Percentiles rank a stretch among this genome's conserved stretches.
Conservation (phyloP, 2,113 vertebrate genomes). For the Cynocephalus volans region DNA sequence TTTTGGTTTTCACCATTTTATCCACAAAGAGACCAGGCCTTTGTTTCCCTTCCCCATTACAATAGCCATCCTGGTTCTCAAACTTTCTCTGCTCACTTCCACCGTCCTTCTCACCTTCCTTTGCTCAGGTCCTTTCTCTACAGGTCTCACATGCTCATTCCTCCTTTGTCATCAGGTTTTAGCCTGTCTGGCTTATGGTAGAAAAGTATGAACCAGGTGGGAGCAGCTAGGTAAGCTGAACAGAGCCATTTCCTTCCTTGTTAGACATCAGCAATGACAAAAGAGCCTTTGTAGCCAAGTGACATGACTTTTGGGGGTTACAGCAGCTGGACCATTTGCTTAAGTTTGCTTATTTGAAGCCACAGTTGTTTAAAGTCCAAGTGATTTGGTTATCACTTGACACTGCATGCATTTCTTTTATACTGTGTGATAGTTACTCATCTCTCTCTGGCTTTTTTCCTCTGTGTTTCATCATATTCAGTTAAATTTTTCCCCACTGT, state of each 20-base stretch:
- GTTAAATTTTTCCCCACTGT: constrained; percentile 35
- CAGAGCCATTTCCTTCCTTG: constrained; percentile 30
- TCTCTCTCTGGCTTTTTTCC: not conserved
- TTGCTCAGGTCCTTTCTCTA: not conserved
- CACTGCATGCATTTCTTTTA: constrained; percentile 22
- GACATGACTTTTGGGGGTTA: not conserved
- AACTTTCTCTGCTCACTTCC: not conserved
- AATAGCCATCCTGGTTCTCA: not conserved
- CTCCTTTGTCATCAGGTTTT: constrained; percentile 13
- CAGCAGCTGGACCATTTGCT: not conserved
- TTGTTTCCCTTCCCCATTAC: not conserved
- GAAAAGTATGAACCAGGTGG: constrained; percentile 52
- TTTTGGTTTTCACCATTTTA: not conserved
- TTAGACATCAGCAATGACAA: constrained; percentile 57
- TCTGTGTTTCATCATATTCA: constrained; percentile 54
- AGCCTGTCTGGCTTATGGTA: constrained; percentile 35
- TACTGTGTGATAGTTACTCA: constrained; percentile 56
- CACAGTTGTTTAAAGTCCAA: constrained; percentile 62
- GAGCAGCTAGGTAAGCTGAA: constrained; percentile 12
- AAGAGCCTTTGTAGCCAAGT: not conserved
- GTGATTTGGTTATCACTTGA: constrained; percentile 65
- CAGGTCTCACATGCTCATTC: not conserved
- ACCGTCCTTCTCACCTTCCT: not conserved
- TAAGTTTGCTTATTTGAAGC: constrained; percentile 25
- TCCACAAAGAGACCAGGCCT: not conserved